Percentiles rank a stretch among this genome's conserved stretches.
Conservation (phyloP, 1,140 invertebrate genomes). For the Zaprionus davidi region DNA sequence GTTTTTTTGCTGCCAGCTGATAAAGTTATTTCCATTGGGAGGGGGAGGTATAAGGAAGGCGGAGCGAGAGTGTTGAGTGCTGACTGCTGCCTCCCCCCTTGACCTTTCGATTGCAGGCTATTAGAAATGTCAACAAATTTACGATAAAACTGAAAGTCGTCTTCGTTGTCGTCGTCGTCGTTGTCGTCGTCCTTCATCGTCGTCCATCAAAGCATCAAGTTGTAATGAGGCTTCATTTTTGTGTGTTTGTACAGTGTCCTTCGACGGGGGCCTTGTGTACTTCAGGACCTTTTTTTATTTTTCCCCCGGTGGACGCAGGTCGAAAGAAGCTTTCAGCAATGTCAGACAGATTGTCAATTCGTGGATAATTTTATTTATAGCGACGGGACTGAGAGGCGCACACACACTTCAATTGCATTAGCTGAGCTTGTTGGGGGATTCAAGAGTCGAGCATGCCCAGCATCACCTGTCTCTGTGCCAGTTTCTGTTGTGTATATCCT, state of each 20-base stretch:
- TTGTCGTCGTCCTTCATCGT: constrained; percentile 3
- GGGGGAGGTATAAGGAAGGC: not conserved
- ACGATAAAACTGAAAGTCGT: not conserved
- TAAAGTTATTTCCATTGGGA: not conserved
- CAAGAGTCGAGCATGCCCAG: not conserved
- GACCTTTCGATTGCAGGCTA: constrained; percentile 7
- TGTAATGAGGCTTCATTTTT: constrained; percentile 29
- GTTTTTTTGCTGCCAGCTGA: not conserved
- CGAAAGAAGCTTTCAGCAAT: constrained; percentile 7
- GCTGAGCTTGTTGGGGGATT: not conserved
- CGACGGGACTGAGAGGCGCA: not conserved
- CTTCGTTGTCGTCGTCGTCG: not conserved
- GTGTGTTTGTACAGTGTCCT: constrained; percentile 1
- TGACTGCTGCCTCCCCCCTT: not conserved
- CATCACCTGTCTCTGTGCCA: not conserved
- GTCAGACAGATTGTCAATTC: constrained; percentile 16
- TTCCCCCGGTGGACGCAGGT: constrained; percentile 4
- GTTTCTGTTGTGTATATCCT: not conserved
- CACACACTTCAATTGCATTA: constrained; percentile 17
- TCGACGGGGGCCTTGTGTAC: constrained; percentile 1
- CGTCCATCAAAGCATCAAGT: constrained; percentile 17
- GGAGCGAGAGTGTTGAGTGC: no score
- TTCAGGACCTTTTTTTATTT: not conserved
- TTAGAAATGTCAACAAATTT: constrained; percentile 26
- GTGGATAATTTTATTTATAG: constrained; percentile 35